Evolutionary conservation across 2,113 vertebrate genomes (phyloP).

Genomic region (Nothobranchius kuhntae): DNA sequence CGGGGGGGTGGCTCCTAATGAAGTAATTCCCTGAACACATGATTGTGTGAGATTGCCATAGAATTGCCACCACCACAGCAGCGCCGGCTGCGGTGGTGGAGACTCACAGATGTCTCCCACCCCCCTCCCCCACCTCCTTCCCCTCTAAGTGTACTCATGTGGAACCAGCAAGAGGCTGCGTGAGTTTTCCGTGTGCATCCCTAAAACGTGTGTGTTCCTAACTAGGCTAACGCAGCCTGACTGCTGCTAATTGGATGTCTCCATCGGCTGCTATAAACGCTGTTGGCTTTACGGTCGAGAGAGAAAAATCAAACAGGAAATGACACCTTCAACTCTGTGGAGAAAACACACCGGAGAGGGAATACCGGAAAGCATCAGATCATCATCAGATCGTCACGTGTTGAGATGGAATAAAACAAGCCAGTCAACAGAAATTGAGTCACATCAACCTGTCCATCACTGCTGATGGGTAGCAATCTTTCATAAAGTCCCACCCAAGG

Average conservation of each 20-base stretch:
- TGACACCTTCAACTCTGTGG: slow-evolving; percentile 17
- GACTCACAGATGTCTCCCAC: slow-evolving; percentile 3
- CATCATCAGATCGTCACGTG: slow-evolving; percentile 25
- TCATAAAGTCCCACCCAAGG: slow-evolving; percentile 19
- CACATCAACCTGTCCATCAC: slow-evolving; percentile 48
- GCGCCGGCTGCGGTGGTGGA: background rate
- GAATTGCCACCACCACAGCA: background rate
- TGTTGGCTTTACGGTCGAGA: slow-evolving; percentile 42
- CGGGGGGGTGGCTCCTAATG: slow-evolving; percentile 63
- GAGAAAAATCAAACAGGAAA: slow-evolving; percentile 40
- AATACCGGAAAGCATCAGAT: slow-evolving; percentile 37
- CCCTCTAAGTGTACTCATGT: slow-evolving; percentile 48
- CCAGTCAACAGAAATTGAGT: slow-evolving; percentile 31
- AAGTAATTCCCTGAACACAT: slow-evolving; percentile 73
- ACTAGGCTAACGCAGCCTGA: slow-evolving; percentile 68
- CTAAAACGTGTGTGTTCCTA: slow-evolving; percentile 54
- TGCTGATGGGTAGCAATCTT: slow-evolving; percentile 52
- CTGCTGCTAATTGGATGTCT: slow-evolving; percentile 75
- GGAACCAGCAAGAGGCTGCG: slow-evolving; percentile 65
- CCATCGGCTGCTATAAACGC: slow-evolving; percentile 39
- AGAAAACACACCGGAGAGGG: slow-evolving; percentile 22
- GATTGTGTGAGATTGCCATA: slow-evolving; percentile 70
- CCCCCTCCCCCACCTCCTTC: slow-evolving; percentile 31
- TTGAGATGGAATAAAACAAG: slow-evolving; percentile 36
- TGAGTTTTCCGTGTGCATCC: slow-evolving; percentile 33